Conservation (phyloP, 2,888 invertebrate species). For the Mimumesa dahlbomi region DNA sequence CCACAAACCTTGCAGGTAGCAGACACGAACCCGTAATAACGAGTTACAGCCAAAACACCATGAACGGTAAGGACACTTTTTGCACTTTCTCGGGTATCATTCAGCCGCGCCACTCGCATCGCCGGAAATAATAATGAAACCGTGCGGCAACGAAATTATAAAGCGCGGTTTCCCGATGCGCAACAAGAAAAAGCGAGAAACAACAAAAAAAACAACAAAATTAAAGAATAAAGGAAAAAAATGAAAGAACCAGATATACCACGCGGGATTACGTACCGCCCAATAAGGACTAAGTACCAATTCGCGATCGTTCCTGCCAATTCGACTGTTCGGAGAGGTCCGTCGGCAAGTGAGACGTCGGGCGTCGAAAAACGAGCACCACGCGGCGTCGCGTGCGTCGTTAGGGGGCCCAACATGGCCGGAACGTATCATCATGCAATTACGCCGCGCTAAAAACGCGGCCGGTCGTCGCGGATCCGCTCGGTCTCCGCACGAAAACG, state of each 20-base stretch:
- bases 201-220: neutral
- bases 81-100: conserved; percentile 6
- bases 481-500: conserved; percentile 25
- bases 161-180: conserved; percentile 27
- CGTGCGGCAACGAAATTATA: conserved; percentile 31
- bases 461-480: conserved; percentile 36
- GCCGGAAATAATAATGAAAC: conserved; percentile 20
- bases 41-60: no score
- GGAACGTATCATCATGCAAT: conserved; percentile 68
- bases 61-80: no score
- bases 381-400: conserved; percentile 61
- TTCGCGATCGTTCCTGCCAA: conserved; percentile 31
- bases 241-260: conserved; percentile 1
- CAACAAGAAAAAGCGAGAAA: neutral
- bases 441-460: conserved; percentile 60
- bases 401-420: conserved; percentile 54
- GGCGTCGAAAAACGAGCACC: conserved; percentile 30
- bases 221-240: neutral
- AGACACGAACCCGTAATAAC: no score
- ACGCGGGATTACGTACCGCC: conserved; percentile 9
- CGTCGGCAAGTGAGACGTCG: conserved; percentile 54
- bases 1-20: no score
- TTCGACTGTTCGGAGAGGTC: conserved; percentile 23
- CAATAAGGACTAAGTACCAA: conserved; percentile 40
- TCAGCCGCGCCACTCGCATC: neutral